Conservation (phyloP, 2,113 vertebrate species). For the Grammomys dolichurus region DNA sequence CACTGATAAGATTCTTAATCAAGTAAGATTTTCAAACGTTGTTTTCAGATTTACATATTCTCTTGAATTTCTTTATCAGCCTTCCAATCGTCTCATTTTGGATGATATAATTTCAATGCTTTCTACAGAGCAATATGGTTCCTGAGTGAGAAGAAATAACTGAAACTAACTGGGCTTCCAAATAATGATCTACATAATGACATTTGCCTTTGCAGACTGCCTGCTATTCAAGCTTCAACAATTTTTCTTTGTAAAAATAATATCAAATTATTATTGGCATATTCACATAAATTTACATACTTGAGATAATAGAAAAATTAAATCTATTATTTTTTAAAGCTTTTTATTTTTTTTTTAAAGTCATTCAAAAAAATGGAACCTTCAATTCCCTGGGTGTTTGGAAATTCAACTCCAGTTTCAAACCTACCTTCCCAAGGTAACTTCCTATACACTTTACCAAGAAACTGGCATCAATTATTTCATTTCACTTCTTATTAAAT, state of each 20-base stretch:
- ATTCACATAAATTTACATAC: background rate
- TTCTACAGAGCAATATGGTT: background rate
- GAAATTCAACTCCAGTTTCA: background rate
- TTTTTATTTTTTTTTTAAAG: background rate
- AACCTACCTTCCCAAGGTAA: background rate
- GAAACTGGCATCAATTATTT: background rate
- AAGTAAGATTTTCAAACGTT: background rate
- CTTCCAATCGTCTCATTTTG: constrained; percentile 30
- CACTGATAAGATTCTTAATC: background rate
- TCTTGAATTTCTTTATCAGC: background rate
- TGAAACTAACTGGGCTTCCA: background rate
- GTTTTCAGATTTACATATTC: constrained; percentile 9
- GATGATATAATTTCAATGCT: background rate
- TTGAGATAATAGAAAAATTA: background rate
- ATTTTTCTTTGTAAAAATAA: background rate
- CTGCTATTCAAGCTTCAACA: background rate
- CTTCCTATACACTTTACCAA: background rate
- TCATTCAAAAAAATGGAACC: background rate
- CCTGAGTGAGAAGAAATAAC: background rate
- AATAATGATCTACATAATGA: background rate
- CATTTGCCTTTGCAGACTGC: background rate
- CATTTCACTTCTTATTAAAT: background rate
- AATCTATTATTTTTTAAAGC: background rate
- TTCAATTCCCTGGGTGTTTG: background rate
- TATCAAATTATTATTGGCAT: background rate